Evolutionary conservation across 1,140 invertebrate species (phyloP), one percentile per base, ranked within the genome.

Genomic region (Zelostemma sp.): DNA sequence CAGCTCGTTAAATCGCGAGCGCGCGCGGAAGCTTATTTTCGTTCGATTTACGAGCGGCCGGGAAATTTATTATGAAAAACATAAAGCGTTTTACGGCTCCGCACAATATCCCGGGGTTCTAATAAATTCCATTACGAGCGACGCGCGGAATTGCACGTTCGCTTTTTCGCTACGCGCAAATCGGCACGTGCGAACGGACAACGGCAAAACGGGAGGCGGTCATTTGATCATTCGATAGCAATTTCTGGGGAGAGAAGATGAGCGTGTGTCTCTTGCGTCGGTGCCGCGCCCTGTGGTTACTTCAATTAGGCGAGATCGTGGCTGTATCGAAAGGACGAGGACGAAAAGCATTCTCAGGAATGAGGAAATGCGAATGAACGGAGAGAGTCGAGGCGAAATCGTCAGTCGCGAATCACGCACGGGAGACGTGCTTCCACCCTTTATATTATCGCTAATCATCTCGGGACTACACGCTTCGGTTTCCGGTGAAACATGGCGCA

Each of bases 221-320:
- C 77, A 80, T 83, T 83, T 76, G n/a, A n/a, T 76, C 73, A 73
- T 72, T 78, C 67, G 76, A 81, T 78, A 74, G 71, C 8, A 70
- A 80, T 77, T 71, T 47, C 68, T 14, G 31, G 45, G 40, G 45
- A 66, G 59, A 57, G 57, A 48, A 70, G 46, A 62, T 49, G 49
- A 68, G 25, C 56, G 40, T 5, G 59, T 72, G 75, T 73, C 64
- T 61, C 57, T 68, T 49, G 38, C 69, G 58, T 58, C 46, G 48
- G 33, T 50, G 66, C 69, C 75, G 80, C 74, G 76, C 81, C 80
- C 77, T 84, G 79, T 85, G 77, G 79, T 84, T 84, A 85, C 77
- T 80, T 84, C 82, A 85, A 85, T 85, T 85, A 85, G 80, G 72
- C 67, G 74, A 48, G 74, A 81, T 81, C 79, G 76, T 81, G 80